These are phyloP conservation scores for Trachurus trachurus DNA, from an alignment of 2,797 vertebrate species.

Conservation along the genomic window DNA sequence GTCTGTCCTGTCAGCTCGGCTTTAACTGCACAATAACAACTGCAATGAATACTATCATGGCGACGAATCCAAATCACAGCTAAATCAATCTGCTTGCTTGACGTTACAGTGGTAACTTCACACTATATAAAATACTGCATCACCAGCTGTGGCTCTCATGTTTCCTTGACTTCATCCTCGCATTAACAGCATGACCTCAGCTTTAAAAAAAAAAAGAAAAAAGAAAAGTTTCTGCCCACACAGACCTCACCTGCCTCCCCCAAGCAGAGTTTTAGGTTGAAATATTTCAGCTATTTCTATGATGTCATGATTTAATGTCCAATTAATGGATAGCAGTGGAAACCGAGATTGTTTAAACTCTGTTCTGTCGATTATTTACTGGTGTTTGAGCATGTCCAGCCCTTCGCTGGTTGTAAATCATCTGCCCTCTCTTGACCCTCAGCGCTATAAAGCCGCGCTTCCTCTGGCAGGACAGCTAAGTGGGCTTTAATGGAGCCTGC, in stretches of 20 bases:
- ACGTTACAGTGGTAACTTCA: conserved; percentile 40
- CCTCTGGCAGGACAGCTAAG: conserved; percentile 48
- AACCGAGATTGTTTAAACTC: conserved; percentile 69
- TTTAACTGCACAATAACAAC: conserved; percentile 12
- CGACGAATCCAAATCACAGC: conserved; percentile 21
- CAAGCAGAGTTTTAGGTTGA: conserved; percentile 55
- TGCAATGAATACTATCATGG: background rate
- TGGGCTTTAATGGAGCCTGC: conserved; percentile 57
- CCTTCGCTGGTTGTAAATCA: conserved; percentile 71
- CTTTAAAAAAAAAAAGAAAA: conserved; percentile 12
- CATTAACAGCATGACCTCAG: conserved; percentile 67
- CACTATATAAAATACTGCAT: conserved; percentile 49
- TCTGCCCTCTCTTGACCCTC: conserved; percentile 66
- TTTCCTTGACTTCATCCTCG: conserved; percentile 65
- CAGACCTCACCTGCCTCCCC: conserved; percentile 54
- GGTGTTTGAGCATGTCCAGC: conserved; percentile 66
- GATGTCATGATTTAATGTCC: conserved; percentile 82
- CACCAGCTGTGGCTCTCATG: conserved; percentile 56
- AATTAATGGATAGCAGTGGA: conserved; percentile 71
- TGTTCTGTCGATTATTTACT: conserved; percentile 72
- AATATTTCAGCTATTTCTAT: conserved; percentile 78
- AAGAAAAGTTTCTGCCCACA: conserved; percentile 51
- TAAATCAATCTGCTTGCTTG: conserved; percentile 14
- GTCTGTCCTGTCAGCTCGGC: background rate
- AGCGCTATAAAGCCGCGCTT: conserved; percentile 59